A percentile compares a stretch with the other conserved stretches of the same genome.
phyloP scores from a whole-genome alignment of 2,113 vertebrate species.

The Solea solea region DNA sequence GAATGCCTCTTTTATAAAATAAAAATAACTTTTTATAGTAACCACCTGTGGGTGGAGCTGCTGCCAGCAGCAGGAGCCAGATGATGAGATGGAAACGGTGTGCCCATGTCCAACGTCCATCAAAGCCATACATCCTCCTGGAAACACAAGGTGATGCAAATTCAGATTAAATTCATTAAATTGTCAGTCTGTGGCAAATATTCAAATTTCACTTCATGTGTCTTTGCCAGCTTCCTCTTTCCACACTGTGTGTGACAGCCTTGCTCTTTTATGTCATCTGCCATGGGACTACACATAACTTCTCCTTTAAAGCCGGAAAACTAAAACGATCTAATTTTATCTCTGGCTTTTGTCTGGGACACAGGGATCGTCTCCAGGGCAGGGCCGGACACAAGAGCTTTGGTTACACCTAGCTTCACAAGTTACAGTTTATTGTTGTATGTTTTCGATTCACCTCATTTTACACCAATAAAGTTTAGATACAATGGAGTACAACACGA shows the following conservation, averaged over 20 bases:
- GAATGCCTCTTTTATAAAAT: too few species aligned
- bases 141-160: background rate
- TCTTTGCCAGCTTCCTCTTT: conserved; percentile 6
- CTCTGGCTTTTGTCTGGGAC: conserved; percentile 25
- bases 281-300: background rate
- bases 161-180: background rate
- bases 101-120: conserved; percentile 29
- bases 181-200: background rate
- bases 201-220: background rate
- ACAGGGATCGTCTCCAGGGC: conserved; percentile 38
- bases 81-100: conserved; percentile 5
- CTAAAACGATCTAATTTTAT: conserved; percentile 21
- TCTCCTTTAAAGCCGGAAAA: conserved; percentile 20
- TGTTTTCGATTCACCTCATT: background rate
- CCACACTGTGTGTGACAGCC: background rate
- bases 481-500: background rate
- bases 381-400: conserved; percentile 6
- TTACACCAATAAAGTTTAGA: background rate
- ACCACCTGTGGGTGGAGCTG: conserved; percentile 42
- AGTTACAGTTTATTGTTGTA: conserved; percentile 8
- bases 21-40: too few species aligned
- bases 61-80: conserved; percentile 20
- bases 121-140: conserved; percentile 50
- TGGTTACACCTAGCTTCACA: conserved; percentile 39
- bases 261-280: background rate